A percentile compares a stretch with the other conserved stretches of the same genome.
Conservation (phyloP, 92 coral and sea anemone species). For the Epizoanthus ramosus region DNA sequence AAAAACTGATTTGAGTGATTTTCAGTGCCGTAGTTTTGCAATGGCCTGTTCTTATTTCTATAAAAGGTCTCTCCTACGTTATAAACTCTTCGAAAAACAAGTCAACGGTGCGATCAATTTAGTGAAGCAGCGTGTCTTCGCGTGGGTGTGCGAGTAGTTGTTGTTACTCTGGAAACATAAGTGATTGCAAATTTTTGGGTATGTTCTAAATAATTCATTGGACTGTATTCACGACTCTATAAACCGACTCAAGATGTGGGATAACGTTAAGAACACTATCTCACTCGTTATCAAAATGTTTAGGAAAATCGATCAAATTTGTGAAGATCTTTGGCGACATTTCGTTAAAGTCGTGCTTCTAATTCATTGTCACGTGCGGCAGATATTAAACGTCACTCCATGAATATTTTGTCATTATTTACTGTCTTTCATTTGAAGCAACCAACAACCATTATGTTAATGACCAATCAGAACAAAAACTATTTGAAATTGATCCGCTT, state of each 20-base stretch:
- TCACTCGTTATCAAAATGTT: conserved; percentile 5
- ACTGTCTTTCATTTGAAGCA: conserved; percentile 13
- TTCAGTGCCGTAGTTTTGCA: too few relatives aligned
- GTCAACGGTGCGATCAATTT: too few relatives aligned
- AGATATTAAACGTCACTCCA: background rate
- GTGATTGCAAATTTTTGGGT: too few relatives aligned
- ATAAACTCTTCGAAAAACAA: too few relatives aligned
- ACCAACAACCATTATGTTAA: conserved; percentile 46
- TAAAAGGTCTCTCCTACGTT: too few relatives aligned
- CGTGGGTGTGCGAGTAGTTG: too few relatives aligned
- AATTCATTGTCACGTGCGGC: background rate
- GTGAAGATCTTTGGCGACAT: background rate
- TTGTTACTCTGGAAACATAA: too few relatives aligned
- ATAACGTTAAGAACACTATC: conserved; percentile 1
- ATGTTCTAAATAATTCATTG: conserved; percentile 24
- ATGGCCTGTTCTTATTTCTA: too few relatives aligned
- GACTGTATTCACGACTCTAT: background rate
- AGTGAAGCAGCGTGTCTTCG: too few relatives aligned
- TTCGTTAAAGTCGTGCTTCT: background rate
- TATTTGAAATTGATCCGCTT: conserved; percentile 24
- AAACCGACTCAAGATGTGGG: conserved; percentile 23
- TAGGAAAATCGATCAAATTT: conserved; percentile 12
- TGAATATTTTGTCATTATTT: conserved; percentile 5
- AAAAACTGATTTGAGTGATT: too few relatives aligned
- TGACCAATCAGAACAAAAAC: conserved; percentile 38